phyloP scores from a whole-genome alignment of 92 coral and sea anemone genomes.

The Porites evermanni region DNA sequence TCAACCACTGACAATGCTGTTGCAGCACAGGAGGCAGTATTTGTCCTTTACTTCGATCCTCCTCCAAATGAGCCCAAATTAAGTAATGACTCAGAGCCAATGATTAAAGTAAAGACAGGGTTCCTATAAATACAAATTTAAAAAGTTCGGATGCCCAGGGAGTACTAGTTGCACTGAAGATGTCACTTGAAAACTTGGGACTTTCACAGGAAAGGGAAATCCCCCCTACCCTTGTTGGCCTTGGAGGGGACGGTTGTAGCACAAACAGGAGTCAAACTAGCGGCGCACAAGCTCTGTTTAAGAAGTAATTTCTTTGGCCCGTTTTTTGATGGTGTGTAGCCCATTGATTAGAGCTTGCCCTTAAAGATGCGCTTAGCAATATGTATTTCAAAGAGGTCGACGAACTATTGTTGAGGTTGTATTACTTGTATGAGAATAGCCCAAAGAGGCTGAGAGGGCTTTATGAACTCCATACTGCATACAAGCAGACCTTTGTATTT shows the following conservation, averaged over 20 bases:
- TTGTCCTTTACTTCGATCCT: slow-evolving; percentile 63
- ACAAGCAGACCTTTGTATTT: slow-evolving; percentile 41
- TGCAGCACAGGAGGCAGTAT: slow-evolving; percentile 52
- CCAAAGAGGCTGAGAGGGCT: slow-evolving; percentile 63
- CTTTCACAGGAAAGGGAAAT: slow-evolving; percentile 22
- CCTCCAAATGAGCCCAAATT: slow-evolving; percentile 31
- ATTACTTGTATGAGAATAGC: slow-evolving; percentile 61
- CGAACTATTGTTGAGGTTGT: slow-evolving; percentile 27
- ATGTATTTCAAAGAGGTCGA: slow-evolving; percentile 66
- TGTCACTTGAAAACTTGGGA: slow-evolving; percentile 43
- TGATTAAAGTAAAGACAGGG: slow-evolving; percentile 60
- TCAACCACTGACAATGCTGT: slow-evolving; percentile 61
- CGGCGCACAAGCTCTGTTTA: slow-evolving; percentile 47
- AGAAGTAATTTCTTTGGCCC: slow-evolving; percentile 39
- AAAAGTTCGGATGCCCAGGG: slow-evolving; percentile 28
- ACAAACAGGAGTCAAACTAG: slow-evolving; percentile 49
- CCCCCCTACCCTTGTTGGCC: slow-evolving; percentile 49
- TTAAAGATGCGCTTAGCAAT: slow-evolving; percentile 53
- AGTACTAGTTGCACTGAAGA: slow-evolving; percentile 32
- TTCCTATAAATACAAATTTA: slow-evolving; percentile 43
- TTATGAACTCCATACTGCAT: slow-evolving; percentile 38
- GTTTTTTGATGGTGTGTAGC: slow-evolving; percentile 62
- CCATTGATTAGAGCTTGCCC: slow-evolving; percentile 59
- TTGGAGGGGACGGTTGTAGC: slow-evolving; percentile 64
- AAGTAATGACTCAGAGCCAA: slow-evolving; percentile 36